Conservation (phyloP, 1,140 invertebrate species). For the Muscidifurax raptorellus region DNA sequence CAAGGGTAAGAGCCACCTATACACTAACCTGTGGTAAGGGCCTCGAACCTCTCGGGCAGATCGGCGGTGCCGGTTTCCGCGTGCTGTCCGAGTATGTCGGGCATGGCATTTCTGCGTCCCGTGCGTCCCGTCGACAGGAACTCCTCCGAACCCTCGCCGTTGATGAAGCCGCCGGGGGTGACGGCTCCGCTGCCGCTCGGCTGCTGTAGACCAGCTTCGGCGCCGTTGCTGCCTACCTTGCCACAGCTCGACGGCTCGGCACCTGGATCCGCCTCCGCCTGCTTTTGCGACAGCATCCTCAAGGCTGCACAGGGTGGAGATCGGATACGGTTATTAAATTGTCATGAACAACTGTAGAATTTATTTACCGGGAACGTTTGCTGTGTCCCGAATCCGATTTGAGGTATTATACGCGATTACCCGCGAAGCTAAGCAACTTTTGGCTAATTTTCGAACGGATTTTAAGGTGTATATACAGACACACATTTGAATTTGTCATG, state of each 20-base stretch:
- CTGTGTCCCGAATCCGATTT: no score
- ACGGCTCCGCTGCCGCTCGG: conserved; percentile 58
- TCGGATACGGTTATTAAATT: no score
- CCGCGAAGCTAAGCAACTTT: no score
- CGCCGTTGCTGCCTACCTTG: conserved; percentile 53
- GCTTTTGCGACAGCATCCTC: conserved; percentile 70
- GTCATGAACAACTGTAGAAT: no score
- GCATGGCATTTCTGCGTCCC: conserved; percentile 86
- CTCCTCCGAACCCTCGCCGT: conserved; percentile 76
- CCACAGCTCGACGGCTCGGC: conserved; percentile 53
- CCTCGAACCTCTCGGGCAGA: conserved; percentile 81
- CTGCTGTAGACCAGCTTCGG: conserved; percentile 66
- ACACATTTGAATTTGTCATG: no score
- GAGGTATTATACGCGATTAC: no score
- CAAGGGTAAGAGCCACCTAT: no score
- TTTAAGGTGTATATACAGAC: no score
- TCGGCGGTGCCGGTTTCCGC: conserved; percentile 82
- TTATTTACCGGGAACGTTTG: no score
- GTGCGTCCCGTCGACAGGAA: conserved; percentile 87
- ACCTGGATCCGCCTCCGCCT: conserved; percentile 61
- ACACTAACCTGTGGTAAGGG: conserved; percentile 75
- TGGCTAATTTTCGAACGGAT: no score
- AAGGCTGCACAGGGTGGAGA: conserved; percentile 60
- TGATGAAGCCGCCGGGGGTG: conserved; percentile 63
- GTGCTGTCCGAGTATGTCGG: conserved; percentile 82